phyloP scores from a whole-genome alignment of 2,797 vertebrate species.

The Pseudochirops corinnae region DNA sequence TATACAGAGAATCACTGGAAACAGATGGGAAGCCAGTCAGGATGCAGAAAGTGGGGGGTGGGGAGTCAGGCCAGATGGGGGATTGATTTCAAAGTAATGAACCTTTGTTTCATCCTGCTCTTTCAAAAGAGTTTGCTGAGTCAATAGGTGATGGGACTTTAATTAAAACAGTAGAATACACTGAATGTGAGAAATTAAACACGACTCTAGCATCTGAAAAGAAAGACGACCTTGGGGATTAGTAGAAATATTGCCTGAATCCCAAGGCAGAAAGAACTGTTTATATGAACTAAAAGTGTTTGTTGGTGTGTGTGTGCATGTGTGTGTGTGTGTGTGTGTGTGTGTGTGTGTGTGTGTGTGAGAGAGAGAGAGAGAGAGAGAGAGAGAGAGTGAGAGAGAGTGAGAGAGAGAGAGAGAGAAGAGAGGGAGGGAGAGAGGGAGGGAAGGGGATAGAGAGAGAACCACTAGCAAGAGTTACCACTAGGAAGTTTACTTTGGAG shows the following conservation, averaged over 20 bases:
- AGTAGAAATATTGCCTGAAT: conserved; percentile 59
- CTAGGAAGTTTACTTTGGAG: neutral
- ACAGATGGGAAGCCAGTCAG: neutral
- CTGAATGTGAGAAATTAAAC: conserved; percentile 66
- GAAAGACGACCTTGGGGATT: conserved; percentile 68
- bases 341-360: neutral
- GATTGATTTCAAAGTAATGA: conserved; percentile 73
- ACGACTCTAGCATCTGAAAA: conserved; percentile 57
- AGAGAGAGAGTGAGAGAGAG: neutral
- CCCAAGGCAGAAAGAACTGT: conserved; percentile 31
- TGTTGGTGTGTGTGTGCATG: neutral
- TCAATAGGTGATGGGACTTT: conserved; percentile 63
- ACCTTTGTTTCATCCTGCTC: conserved; percentile 60
- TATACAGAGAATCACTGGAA: neutral
- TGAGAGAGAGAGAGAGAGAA: neutral
- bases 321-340: no score
- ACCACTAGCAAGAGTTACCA: neutral
- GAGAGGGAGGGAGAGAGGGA: no score
- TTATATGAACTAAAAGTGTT: conserved; percentile 57
- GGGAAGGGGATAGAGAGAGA: neutral
- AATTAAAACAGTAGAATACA: conserved; percentile 76
- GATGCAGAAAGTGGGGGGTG: neutral
- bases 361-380: neutral
- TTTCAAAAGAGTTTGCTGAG: conserved; percentile 66
- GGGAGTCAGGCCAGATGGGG: conserved; percentile 31